Evolutionary conservation across 2,113 vertebrate genomes (phyloP), one percentile per base, ranked within the genome.

Genomic region (Toxotes chatareus): DNA sequence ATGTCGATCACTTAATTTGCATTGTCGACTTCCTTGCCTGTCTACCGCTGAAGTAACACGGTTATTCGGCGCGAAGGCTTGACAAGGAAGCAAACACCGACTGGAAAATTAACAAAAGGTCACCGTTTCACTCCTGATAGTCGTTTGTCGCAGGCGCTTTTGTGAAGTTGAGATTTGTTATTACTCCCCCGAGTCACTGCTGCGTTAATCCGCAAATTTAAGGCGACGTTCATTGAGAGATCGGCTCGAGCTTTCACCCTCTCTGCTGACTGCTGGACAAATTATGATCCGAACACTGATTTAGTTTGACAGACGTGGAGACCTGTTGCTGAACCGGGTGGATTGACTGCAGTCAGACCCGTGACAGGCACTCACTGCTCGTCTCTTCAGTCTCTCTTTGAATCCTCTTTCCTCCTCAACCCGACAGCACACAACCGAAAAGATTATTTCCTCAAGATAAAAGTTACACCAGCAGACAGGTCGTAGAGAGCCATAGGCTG

Each of bases 321-420:
- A 90, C 84, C 86, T 90, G 90, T 87, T 87, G 86, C 80, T 70
- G 46, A 53, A 53, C 42, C 44, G 27, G 47, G 40, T 59, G 44
- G 59, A 72, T 23, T 44, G 49, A 21, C 68, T 49, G 47, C 49
- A 47, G 75, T 31, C 46, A 2, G 32, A 66, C 53, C 38, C 34
- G 56, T 70, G 65, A 82, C 68, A 73, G 72, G 1, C 38, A 5
- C 19, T n/a, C 49, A 8, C n/a, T 3, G 5, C 44, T 44, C 40
- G 4, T 66, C 60, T 73, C 49, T 23, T 60, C n/a, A 40, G 1
- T 34, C 32, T 61, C 16, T 64, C 49, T 66, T 36, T 51, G 63
- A 68, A 60, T 6, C 36, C 23, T 46, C 4, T 13, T 19, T 12
- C 31, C 21, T 13, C 23, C 12, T 55, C 23, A n/a, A n/a, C 1